Evolutionary conservation across 2,888 invertebrate genomes (phyloP).

Genomic region (Heterodera filipjevi): DNA sequence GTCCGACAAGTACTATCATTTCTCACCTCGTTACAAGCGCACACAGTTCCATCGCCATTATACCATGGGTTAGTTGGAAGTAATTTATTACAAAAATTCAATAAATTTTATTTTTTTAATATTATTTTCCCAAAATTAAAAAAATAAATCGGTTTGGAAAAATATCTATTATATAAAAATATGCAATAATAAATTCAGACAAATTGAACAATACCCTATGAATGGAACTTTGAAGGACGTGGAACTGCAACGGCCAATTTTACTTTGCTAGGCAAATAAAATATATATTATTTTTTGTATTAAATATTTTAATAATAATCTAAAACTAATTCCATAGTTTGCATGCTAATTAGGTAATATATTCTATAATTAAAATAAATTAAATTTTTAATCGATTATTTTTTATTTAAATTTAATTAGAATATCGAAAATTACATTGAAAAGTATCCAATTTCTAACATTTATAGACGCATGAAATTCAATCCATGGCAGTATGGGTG

Average conservation of each 20-base stretch:
- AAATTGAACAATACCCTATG: slow-evolving; percentile 25
- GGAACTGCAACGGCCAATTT: slow-evolving; percentile 21
- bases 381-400: too few relatives aligned
- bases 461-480: slow-evolving; percentile 17
- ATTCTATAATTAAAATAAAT: too few relatives aligned
- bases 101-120: background rate
- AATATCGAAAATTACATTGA: background rate
- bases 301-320: background rate
- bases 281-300: background rate
- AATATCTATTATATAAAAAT: background rate
- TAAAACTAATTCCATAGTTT: too few relatives aligned
- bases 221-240: slow-evolving; percentile 19
- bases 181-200: slow-evolving; percentile 6
- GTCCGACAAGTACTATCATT: slow-evolving; percentile 25
- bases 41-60: slow-evolving; percentile 28
- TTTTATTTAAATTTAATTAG: too few relatives aligned
- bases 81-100: background rate
- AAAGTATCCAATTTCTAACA: too few relatives aligned
- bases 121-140: too few relatives aligned
- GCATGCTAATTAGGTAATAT: too few relatives aligned
- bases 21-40: slow-evolving; percentile 25
- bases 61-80: slow-evolving; percentile 11
- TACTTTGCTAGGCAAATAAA: slow-evolving; percentile 18
- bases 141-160: too few relatives aligned
- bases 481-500: slow-evolving; percentile 21